Conservation (phyloP, 2,888 invertebrate genomes). For the Panzeria rudis region DNA sequence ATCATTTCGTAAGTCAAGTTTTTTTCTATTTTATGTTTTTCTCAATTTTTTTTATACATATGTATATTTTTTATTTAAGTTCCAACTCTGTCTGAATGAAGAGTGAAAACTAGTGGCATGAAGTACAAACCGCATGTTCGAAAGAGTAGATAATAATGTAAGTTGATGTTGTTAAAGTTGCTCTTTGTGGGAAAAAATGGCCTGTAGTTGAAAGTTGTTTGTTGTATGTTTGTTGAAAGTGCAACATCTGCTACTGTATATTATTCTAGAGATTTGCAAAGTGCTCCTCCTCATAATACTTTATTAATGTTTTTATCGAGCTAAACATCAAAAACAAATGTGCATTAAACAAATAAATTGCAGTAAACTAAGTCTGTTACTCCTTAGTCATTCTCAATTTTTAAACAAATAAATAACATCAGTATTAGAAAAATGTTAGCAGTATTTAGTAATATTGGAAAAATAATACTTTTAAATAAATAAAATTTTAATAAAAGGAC, state of each 20-base stretch:
- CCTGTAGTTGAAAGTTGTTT: constrained; percentile 35
- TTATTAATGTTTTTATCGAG: constrained; percentile 36
- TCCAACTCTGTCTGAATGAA: constrained; percentile 7
- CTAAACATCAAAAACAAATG: not conserved
- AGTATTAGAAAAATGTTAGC: not conserved
- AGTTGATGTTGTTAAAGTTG: constrained; percentile 30
- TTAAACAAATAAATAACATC: not conserved
- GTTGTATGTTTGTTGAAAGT: constrained; percentile 47
- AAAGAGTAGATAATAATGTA: constrained; percentile 64
- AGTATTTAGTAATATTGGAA: not conserved
- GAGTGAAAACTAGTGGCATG: constrained; percentile 15
- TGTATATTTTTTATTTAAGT: not conserved
- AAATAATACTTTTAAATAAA: not conserved
- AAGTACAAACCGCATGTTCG: constrained; percentile 67
- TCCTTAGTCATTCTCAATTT: not conserved
- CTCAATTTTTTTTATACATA: not conserved
- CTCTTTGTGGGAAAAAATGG: constrained; percentile 36
- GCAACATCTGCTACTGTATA: constrained; percentile 65
- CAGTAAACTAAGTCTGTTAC: not conserved
- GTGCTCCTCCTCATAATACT: constrained; percentile 21
- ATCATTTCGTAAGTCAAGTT: constrained; percentile 40
- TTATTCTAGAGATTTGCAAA: constrained; percentile 12
- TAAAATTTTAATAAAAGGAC: not conserved
- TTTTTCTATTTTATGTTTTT: not conserved
- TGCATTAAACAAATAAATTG: not conserved